Percentiles rank a stretch among this genome's conserved stretches.
phyloP scores from a whole-genome alignment of 2,113 vertebrate genomes.

The Zosterops hypoxanthus region DNA sequence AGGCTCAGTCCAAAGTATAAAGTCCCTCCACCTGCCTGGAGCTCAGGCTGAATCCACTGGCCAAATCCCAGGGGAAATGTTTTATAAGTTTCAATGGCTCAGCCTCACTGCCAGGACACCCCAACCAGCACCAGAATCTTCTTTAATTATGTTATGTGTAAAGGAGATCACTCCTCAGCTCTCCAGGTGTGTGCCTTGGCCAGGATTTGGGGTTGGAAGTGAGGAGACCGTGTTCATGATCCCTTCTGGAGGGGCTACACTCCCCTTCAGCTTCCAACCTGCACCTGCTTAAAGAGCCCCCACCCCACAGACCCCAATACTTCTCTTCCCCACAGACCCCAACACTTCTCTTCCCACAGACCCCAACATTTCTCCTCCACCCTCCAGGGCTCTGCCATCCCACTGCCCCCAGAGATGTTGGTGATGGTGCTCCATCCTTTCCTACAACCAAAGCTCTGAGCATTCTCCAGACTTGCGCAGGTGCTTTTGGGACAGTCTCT shows the following conservation, averaged over 20 bases:
- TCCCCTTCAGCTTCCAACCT: not conserved
- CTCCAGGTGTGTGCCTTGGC: not conserved
- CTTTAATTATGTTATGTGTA: not conserved
- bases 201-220: not conserved
- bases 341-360: too few relatives aligned
- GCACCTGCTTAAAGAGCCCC: not conserved
- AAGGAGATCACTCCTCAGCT: rapidly evolving
- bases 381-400: not conserved
- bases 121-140: not conserved
- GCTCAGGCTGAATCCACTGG: not conserved
- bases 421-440: not conserved
- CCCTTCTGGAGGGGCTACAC: not conserved
- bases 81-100: not conserved
- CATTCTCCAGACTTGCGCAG: not conserved
- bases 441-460: not conserved
- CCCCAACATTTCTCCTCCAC: not conserved
- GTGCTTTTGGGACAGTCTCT: not conserved
- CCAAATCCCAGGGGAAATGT: not conserved
- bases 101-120: not conserved
- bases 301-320: not conserved
- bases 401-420: not conserved
- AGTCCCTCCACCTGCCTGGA: not conserved
- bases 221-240: rapidly evolving
- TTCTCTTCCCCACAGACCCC: too few relatives aligned
- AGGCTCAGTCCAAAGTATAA: not conserved